phyloP scores from a whole-genome alignment of 2,888 invertebrate species.

The Syrphus vitripennis region DNA sequence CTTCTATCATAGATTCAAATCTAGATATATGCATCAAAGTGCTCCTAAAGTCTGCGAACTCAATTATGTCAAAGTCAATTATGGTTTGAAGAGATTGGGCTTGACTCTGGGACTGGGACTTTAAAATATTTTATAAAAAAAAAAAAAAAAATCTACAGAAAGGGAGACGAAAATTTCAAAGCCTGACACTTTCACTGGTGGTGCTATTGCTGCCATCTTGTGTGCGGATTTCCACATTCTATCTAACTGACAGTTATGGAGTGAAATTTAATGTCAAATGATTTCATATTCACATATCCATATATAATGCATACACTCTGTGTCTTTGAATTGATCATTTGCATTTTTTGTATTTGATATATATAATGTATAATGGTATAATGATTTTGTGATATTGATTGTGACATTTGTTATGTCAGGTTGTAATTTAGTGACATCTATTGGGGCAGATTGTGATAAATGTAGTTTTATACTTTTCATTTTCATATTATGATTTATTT shows the following conservation, averaged over 20 bases:
- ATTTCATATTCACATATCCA: constrained; percentile 29
- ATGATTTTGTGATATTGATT: too few relatives aligned
- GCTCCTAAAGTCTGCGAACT: constrained; percentile 59
- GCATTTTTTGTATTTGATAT: too few relatives aligned
- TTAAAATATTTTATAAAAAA: constrained; percentile 6
- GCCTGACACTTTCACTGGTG: constrained; percentile 57
- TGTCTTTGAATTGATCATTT: not conserved
- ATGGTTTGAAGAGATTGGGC: constrained; percentile 52
- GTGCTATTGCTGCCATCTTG: constrained; percentile 5
- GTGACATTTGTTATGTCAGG: too few relatives aligned
- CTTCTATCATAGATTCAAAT: not conserved
- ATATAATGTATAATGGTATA: too few relatives aligned
- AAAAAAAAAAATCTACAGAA: not conserved
- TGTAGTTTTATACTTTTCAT: too few relatives aligned
- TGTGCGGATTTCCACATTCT: constrained; percentile 51
- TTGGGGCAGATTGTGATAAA: too few relatives aligned
- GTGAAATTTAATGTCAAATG: constrained; percentile 62
- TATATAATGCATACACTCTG: not conserved
- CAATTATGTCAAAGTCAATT: constrained; percentile 71
- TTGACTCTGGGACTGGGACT: not conserved
- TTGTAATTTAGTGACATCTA: too few relatives aligned
- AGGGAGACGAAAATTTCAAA: constrained; percentile 4
- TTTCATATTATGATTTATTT: too few relatives aligned
- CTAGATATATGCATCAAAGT: constrained; percentile 2
- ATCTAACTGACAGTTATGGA: constrained; percentile 62